Evolutionary conservation across 2,888 invertebrate species (phyloP).

Genomic region (Thereva nobilitata): DNA sequence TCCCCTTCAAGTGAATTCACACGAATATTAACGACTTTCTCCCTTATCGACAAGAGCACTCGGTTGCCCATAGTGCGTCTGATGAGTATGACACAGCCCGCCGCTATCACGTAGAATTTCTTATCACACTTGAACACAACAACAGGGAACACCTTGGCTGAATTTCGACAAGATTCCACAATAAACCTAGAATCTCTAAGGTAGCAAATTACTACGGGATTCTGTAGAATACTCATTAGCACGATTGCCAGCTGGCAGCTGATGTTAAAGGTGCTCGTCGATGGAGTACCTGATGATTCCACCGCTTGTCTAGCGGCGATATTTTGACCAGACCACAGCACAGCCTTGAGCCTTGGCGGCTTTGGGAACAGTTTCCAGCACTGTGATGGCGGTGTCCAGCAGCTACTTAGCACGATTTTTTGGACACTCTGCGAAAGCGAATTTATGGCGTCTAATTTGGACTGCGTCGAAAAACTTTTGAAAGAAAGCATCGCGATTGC

Average conservation of each 20-base stretch:
- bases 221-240: slow-evolving; percentile 22
- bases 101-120: slow-evolving; percentile 26
- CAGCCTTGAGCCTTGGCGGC: slow-evolving; percentile 44
- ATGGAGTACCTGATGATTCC: too few species aligned
- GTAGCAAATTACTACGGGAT: slow-evolving; percentile 11
- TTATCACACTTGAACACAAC: slow-evolving; percentile 26
- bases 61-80: too few species aligned
- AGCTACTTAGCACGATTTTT: not conserved
- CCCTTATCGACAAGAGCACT: too few species aligned
- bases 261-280: slow-evolving; percentile 8
- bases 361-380: slow-evolving; percentile 38
- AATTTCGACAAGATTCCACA: slow-evolving; percentile 10
- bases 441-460: too few species aligned
- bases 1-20: too few species aligned
- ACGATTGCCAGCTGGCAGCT: slow-evolving; percentile 4
- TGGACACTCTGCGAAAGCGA: not conserved
- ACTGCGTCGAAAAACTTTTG: too few species aligned
- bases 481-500: too few species aligned
- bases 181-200: slow-evolving; percentile 9
- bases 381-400: slow-evolving; percentile 24
- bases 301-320: slow-evolving; percentile 29
- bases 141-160: not conserved
- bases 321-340: slow-evolving; percentile 44
- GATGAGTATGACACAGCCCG: not conserved
- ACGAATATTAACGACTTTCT: too few species aligned